phyloP scores from a whole-genome alignment of 2,797 vertebrate species.

The Chelidonichthys spinosus region DNA sequence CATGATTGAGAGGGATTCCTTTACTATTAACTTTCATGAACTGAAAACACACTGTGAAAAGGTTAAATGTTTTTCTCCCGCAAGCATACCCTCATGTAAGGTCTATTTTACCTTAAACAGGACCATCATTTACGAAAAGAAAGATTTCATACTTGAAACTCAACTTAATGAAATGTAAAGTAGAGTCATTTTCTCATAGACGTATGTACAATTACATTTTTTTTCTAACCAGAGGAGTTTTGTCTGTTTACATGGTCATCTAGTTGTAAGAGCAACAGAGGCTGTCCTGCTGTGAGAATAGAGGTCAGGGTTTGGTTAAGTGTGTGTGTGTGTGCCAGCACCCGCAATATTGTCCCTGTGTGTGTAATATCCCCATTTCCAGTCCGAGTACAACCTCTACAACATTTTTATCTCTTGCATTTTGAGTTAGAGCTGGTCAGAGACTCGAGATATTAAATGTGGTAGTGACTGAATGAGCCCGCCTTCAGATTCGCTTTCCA shows the following conservation, averaged over 20 bases:
- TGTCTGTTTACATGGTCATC: slow-evolving; percentile 4
- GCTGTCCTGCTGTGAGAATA: slow-evolving; percentile 2
- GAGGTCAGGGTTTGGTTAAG: slow-evolving; percentile 18
- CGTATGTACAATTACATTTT: background rate
- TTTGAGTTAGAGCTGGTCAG: slow-evolving; percentile 49
- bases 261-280: slow-evolving; percentile 4
- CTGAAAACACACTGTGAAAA: background rate
- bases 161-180: background rate
- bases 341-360: slow-evolving; percentile 16
- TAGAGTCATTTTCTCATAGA: background rate
- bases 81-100: too few relatives aligned
- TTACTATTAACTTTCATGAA: background rate
- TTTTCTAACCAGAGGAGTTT: background rate
- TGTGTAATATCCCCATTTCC: slow-evolving; percentile 36
- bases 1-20: too few relatives aligned
- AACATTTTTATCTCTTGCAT: slow-evolving; percentile 53
- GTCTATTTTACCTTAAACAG: too few relatives aligned
- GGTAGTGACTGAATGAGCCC: slow-evolving; percentile 22
- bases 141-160: background rate
- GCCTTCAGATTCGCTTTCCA: slow-evolving; percentile 29
- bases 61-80: background rate
- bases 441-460: slow-evolving; percentile 58
- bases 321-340: slow-evolving; percentile 12
- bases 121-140: background rate
- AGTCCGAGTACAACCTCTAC: slow-evolving; percentile 36